Evolutionary conservation across 2,888 invertebrate genomes (phyloP).

Genomic region (Tenthredo livida): DNA sequence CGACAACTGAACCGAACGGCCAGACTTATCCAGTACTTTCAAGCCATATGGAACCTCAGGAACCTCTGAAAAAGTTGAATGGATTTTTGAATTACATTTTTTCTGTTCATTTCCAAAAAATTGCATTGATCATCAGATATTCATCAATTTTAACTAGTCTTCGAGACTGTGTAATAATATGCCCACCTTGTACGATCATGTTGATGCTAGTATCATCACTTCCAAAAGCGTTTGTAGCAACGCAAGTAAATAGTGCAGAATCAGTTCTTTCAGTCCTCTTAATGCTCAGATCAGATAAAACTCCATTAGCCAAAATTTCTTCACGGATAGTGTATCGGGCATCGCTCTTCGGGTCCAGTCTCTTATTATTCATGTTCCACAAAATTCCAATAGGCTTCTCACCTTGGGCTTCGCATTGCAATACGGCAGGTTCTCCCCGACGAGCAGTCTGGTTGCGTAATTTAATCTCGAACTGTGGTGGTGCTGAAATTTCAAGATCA

Average conservation of each 20-base stretch:
- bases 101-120: neutral
- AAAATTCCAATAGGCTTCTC: constrained; percentile 96
- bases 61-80: constrained; percentile 82
- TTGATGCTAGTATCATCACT: constrained; percentile 97
- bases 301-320: constrained; percentile 92
- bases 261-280: constrained; percentile 93
- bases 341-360: constrained; percentile 93
- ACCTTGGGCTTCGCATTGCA: constrained; percentile 95
- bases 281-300: constrained; percentile 93
- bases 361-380: constrained; percentile 97
- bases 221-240: constrained; percentile 95
- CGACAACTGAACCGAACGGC: constrained; percentile 92
- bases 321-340: constrained; percentile 92
- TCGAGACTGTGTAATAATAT: neutral
- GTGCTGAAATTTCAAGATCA: constrained; percentile 82
- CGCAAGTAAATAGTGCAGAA: constrained; percentile 94
- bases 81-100: constrained; percentile 17
- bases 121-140: neutral
- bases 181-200: constrained; percentile 93
- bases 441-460: constrained; percentile 94
- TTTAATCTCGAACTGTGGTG: constrained; percentile 96
- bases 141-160: neutral
- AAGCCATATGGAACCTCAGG: constrained; percentile 94
- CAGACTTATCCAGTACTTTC: constrained; percentile 93
- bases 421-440: constrained; percentile 93